These are phyloP conservation scores for Sardinella longiceps DNA, from an alignment of 2,797 vertebrate species.

Conservation along the genomic window DNA sequence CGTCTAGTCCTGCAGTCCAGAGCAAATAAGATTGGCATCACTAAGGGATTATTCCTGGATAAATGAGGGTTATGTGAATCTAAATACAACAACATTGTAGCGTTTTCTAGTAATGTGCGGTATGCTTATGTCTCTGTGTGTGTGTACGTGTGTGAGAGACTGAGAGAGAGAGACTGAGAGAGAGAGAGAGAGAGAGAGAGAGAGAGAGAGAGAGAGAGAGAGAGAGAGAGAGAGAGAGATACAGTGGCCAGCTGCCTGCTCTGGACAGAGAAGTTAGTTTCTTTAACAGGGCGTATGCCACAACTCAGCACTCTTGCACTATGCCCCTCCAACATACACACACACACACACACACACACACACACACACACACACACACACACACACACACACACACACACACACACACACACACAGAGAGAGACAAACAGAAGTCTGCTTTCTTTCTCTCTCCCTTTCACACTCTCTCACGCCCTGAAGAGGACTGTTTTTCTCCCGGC, in stretches of 20 bases:
- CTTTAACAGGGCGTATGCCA: constrained; percentile 23
- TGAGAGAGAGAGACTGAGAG: background rate
- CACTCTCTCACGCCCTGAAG: background rate
- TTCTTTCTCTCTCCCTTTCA: background rate
- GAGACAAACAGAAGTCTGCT: constrained; percentile 31
- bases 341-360: constrained; percentile 10
- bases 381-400: constrained; percentile 10
- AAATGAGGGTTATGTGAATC: background rate
- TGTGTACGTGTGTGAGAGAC: background rate
- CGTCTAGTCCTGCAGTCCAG: background rate
- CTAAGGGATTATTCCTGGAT: constrained; percentile 10
- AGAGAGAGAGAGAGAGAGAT: background rate
- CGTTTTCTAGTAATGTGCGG: background rate
- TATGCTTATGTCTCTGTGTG: background rate
- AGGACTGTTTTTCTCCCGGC: background rate
- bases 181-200: background rate
- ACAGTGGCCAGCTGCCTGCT: background rate
- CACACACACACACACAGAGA: background rate
- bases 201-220: background rate
- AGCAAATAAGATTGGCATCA: background rate
- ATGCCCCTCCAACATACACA: background rate
- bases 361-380: constrained; percentile 11
- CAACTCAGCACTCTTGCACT: constrained; percentile 5
- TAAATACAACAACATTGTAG: constrained; percentile 16
- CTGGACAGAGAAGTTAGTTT: constrained; percentile 8